phyloP scores from a whole-genome alignment of 2,113 vertebrate genomes.

The Helogale parvula region DNA sequence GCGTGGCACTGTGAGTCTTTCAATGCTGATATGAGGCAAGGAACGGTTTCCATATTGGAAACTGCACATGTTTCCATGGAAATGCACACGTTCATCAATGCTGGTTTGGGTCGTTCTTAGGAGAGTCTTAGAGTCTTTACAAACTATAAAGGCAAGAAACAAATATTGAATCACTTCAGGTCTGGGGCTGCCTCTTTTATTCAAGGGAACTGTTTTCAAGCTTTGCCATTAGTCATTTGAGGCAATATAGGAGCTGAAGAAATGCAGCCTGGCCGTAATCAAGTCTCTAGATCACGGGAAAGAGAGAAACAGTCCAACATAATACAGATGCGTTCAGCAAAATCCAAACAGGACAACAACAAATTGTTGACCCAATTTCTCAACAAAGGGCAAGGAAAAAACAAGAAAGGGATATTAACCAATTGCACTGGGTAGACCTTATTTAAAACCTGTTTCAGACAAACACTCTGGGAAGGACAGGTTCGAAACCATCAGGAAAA shows the following conservation, averaged over 20 bases:
- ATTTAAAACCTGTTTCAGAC: neutral
- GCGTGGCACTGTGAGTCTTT: neutral
- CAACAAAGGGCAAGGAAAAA: neutral
- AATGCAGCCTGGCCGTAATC: too few relatives aligned
- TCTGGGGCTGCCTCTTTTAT: neutral
- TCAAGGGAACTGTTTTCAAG: neutral
- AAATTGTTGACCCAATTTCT: neutral
- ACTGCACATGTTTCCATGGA: neutral
- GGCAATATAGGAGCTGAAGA: neutral
- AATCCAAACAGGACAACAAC: neutral
- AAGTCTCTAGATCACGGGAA: neutral
- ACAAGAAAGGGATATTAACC: neutral
- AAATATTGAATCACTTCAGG: neutral
- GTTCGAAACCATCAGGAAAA: neutral
- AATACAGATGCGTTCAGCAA: neutral
- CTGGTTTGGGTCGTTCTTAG: neutral
- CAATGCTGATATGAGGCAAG: neutral
- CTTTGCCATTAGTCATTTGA: neutral
- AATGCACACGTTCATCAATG: neutral
- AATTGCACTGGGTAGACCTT: fast-evolving
- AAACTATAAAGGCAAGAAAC: neutral
- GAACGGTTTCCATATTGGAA: neutral
- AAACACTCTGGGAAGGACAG: neutral
- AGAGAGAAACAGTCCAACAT: neutral
- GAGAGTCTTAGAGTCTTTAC: neutral